Percentiles rank a stretch among this genome's conserved stretches.
These are phyloP conservation scores for Marronus borbonicus DNA, from an alignment of 2,888 invertebrate genomes.

Conservation along the genomic window DNA sequence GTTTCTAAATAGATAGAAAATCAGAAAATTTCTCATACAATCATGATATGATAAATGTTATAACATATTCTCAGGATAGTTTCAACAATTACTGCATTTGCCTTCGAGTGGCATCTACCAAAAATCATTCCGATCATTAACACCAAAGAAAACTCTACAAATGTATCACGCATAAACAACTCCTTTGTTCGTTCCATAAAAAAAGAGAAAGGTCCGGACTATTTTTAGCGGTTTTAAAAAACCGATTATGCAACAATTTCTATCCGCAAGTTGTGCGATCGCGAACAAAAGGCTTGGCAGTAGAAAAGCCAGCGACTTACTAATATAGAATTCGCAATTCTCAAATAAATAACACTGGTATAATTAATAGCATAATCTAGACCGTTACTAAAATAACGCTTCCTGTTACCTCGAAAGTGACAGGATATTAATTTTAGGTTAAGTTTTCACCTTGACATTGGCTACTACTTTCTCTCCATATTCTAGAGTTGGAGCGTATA, in stretches of 20 bases:
- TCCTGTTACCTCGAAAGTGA: slow-evolving; percentile 44
- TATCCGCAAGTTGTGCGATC: neutral
- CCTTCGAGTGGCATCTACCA: too few relatives aligned
- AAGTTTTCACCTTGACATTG: slow-evolving; percentile 45
- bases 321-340: neutral
- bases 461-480: slow-evolving; percentile 36
- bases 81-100: too few relatives aligned
- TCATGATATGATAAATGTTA: too few relatives aligned
- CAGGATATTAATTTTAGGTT: slow-evolving; percentile 42
- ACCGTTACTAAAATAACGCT: slow-evolving; percentile 2
- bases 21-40: too few relatives aligned
- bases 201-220: slow-evolving; percentile 31
- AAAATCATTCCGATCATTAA: too few relatives aligned
- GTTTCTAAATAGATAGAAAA: too few relatives aligned
- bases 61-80: too few relatives aligned
- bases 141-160: too few relatives aligned
- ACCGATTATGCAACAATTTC: slow-evolving; percentile 18
- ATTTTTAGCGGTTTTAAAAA: slow-evolving; percentile 23
- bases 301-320: neutral
- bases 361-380: neutral
- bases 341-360: neutral
- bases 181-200: neutral
- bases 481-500: neutral
- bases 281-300: too few relatives aligned
- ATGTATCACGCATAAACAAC: slow-evolving; percentile 5